A percentile compares a stretch with the other conserved stretches of the same genome.
Conservation (phyloP, 2,797 vertebrate species). For the Lindbergichthys nudifrons region DNA sequence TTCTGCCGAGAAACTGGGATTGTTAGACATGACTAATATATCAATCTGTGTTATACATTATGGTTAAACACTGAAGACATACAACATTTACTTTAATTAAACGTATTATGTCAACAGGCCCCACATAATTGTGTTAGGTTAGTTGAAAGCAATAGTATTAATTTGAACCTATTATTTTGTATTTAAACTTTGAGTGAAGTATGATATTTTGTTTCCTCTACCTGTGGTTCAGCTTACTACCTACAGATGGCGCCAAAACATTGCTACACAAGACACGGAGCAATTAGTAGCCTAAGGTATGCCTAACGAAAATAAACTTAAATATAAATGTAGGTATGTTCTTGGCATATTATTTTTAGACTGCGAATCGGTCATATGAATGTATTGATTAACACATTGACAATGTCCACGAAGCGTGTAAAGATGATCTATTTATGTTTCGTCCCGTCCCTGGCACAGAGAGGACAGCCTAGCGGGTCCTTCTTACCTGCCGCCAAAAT, state of each 20-base stretch:
- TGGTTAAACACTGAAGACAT: too few relatives aligned
- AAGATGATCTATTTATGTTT: background rate
- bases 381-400: rapidly evolving
- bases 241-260: conserved; percentile 30
- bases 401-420: too few relatives aligned
- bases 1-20: too few relatives aligned
- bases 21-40: too few relatives aligned
- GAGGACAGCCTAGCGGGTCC: background rate
- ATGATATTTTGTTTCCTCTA: too few relatives aligned
- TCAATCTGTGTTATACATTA: too few relatives aligned
- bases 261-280: rapidly evolving
- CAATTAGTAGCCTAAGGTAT: conserved; percentile 29
- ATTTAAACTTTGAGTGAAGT: too few relatives aligned
- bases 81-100: too few relatives aligned
- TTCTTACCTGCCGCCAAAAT: conserved; percentile 83
- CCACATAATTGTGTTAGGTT: too few relatives aligned
- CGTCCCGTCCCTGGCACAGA: conserved; percentile 34
- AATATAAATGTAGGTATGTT: background rate
- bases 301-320: conserved; percentile 53
- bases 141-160: too few relatives aligned
- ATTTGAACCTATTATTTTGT: too few relatives aligned
- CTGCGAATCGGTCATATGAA: rapidly evolving
- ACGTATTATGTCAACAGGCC: too few relatives aligned
- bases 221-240: background rate
- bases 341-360: rapidly evolving